Evolutionary conservation across 2,113 vertebrate genomes (phyloP), one percentile per base, ranked within the genome.

Genomic region (Lethenteron reissneri): DNA sequence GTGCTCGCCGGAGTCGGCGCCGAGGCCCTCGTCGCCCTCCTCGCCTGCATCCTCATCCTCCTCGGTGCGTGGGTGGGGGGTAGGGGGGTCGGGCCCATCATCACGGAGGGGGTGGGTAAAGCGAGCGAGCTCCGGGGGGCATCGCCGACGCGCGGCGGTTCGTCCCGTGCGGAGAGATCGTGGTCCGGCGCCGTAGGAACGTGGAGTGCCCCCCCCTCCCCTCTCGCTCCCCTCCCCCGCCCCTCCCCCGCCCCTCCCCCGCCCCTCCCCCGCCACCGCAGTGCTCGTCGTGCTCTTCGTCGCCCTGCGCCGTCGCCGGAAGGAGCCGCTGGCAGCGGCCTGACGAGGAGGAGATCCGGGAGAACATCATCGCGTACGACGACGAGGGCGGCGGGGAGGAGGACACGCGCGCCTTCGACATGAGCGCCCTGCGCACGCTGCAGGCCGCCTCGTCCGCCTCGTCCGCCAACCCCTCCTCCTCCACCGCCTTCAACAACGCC

Each of bases 291-390:
- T 99, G 62, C 72, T 99, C 78, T 97, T 99, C 59, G 94, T 99
- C 57, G 90, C 92, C 1, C 79, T 97, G 78, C 83, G 92, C 76
- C 85, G 87, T 64, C 90, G 97, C 79, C 95, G 95, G 81, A 99
- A 99, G 74, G 92, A 97, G 68, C 91, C 92, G 0, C 77, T 99
- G 72, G 95, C 95, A 1, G 84, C 96, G 71, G 95, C 96, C 57
- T n/a, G 94, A 99, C 74, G 94, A 99, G 75, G 94, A 99, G 77
- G 94, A 99, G 70, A 89, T 99, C 73, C 82, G 92, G 6, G 94
- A 99, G 79, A 99, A 99, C 74, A 99, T 99, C 72, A 99, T 99
- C 73, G 97, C 92, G 8, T 99, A 99, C 0, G 94, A 99, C 1
- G 94, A 99, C 1, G 94, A 97, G 76, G 94, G 94, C 0, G 94